Conservation (phyloP, 2,888 invertebrate species). For the Poecilobothrus nobilitatus region DNA sequence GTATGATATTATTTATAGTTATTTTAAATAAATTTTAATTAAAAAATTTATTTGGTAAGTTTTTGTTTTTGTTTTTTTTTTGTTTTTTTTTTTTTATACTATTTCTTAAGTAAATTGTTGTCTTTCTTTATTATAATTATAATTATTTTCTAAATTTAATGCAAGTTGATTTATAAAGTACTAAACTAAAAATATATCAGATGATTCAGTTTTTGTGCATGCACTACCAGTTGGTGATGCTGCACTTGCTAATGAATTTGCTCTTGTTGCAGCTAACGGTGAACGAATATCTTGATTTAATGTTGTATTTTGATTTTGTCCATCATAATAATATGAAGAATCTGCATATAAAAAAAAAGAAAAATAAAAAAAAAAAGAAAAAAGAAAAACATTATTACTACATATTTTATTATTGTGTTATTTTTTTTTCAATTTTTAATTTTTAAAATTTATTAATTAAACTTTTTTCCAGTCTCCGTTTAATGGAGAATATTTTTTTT, state of each 20-base stretch:
- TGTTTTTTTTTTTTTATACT: no score
- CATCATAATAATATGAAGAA: conserved; percentile 57
- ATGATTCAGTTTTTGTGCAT: conserved; percentile 54
- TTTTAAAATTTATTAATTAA: no score
- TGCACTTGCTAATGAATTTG: conserved; percentile 60
- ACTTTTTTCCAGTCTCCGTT: no score
- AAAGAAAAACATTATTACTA: neutral
- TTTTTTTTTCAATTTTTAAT: neutral
- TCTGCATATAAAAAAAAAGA: conserved; percentile 41
- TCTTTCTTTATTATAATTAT: no score
- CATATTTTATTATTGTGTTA: neutral
- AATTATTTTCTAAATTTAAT: no score
- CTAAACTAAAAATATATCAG: conserved; percentile 42
- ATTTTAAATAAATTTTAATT: no score
- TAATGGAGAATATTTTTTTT: neutral
- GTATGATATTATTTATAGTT: no score
- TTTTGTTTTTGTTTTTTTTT: no score
- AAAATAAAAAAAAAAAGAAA: neutral
- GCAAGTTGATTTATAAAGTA: conserved; percentile 14
- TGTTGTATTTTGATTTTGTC: conserved; percentile 37
- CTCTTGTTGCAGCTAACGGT: conserved; percentile 60
- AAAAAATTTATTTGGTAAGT: no score
- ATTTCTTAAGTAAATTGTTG: no score
- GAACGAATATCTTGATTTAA: conserved; percentile 56
- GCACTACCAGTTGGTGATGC: conserved; percentile 65